Percentiles rank a stretch among this genome's conserved stretches.
Conservation (phyloP, 2,888 invertebrate genomes). For the Tipula confusa region DNA sequence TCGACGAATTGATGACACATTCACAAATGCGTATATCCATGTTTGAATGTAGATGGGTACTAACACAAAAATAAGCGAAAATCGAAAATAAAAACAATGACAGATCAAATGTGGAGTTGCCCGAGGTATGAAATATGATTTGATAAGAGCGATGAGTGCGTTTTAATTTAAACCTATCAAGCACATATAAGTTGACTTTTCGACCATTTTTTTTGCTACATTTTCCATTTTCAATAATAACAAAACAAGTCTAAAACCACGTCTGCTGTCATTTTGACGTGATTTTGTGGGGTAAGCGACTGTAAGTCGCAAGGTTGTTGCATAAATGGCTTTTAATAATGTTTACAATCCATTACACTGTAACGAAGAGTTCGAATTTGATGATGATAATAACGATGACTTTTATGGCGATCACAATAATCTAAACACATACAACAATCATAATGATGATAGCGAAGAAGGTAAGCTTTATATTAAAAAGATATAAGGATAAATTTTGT, state of each 20-base stretch:
- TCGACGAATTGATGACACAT: conserved; percentile 30
- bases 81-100: background rate
- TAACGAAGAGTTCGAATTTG: conserved; percentile 33
- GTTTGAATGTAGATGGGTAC: conserved; percentile 20
- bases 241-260: background rate
- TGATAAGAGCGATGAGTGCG: background rate
- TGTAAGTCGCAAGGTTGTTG: background rate
- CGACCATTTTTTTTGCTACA: background rate
- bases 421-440: conserved; percentile 40
- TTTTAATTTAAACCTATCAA: background rate
- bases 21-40: conserved; percentile 14
- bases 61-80: conserved; percentile 14
- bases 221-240: background rate
- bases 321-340: conserved; percentile 21
- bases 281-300: background rate
- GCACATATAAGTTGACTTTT: background rate
- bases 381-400: conserved; percentile 39
- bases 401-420: conserved; percentile 41
- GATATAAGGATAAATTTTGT: background rate
- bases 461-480: conserved; percentile 45
- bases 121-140: background rate
- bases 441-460: conserved; percentile 54
- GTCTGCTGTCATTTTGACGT: background rate
- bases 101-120: background rate
- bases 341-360: background rate